Percentiles rank a stretch among this genome's conserved stretches.
Conservation (phyloP, 2,797 vertebrate genomes). For the Coluber constrictor region DNA sequence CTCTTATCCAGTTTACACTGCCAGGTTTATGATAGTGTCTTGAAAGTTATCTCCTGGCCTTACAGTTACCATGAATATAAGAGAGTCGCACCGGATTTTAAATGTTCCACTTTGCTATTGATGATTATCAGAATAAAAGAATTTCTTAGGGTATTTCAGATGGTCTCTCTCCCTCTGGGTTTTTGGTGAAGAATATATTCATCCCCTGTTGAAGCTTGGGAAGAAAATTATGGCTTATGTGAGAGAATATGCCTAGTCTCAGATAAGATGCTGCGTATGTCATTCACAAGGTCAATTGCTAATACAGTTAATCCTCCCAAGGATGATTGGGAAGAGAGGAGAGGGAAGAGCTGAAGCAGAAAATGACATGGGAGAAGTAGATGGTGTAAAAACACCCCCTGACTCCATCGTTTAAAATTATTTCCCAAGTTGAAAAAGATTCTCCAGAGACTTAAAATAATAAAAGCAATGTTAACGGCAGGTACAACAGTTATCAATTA, state of each 20-base stretch:
- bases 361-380: background rate
- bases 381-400: background rate
- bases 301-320: background rate
- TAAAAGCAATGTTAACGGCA: background rate
- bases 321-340: background rate
- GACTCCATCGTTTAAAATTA: background rate
- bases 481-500: background rate
- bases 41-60: background rate
- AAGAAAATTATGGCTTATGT: background rate
- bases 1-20: background rate
- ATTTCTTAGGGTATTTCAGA: background rate
- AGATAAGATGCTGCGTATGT: background rate
- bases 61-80: background rate
- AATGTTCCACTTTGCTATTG: background rate
- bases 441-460: background rate
- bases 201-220: background rate
- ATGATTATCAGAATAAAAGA: background rate
- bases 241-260: background rate
- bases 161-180: background rate
- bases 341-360: background rate
- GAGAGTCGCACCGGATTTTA: background rate
- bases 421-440: background rate
- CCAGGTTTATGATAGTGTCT: background rate
- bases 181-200: background rate
- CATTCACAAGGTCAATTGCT: slow-evolving; percentile 18